phyloP scores from a whole-genome alignment of 2,888 invertebrate genomes.

The Erebia epiphron region DNA sequence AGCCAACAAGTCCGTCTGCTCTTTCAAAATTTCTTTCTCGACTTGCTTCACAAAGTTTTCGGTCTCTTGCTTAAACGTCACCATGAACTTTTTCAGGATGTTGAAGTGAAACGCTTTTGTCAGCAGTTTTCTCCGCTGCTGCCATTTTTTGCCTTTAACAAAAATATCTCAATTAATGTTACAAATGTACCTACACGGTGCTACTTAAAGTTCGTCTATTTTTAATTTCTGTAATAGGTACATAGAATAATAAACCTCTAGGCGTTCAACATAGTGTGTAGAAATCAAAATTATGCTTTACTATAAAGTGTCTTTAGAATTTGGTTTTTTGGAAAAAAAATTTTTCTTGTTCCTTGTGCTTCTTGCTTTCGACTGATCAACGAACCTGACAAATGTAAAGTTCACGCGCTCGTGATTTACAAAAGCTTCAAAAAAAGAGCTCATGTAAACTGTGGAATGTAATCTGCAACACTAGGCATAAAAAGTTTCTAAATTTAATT shows the following conservation, averaged over 20 bases:
- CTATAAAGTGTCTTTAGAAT: too few species aligned
- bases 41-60: constrained; percentile 12
- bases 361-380: too few species aligned
- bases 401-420: too few species aligned
- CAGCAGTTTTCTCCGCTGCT: constrained; percentile 25
- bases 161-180: background rate
- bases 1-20: constrained; percentile 3
- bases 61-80: constrained; percentile 8
- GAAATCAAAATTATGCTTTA: too few species aligned
- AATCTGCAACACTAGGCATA: too few species aligned
- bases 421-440: too few species aligned
- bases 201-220: background rate
- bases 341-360: too few species aligned
- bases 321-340: too few species aligned
- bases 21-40: constrained; percentile 10
- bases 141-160: constrained; percentile 28
- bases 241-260: too few species aligned
- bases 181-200: constrained; percentile 1
- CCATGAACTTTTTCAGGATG: constrained; percentile 25
- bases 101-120: constrained; percentile 29
- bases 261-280: too few species aligned
- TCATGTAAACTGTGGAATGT: too few species aligned
- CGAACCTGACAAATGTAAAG: too few species aligned
- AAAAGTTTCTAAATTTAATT: background rate
- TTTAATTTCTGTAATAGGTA: background rate